Evolutionary conservation across 2,113 vertebrate species (phyloP).

Genomic region (Orientallactaga bullata): DNA sequence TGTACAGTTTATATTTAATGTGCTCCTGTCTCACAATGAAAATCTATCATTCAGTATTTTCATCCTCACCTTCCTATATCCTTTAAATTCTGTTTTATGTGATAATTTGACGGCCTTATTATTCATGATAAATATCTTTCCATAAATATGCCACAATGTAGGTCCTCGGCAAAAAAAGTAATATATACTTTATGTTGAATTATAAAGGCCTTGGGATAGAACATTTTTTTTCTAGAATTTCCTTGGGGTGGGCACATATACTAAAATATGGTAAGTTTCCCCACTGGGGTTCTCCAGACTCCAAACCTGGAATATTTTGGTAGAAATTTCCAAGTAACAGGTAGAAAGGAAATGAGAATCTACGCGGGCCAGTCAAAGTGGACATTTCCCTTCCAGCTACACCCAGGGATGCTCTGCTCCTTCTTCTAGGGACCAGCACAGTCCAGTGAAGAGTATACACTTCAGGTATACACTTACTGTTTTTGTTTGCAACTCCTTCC

Average conservation of each 20-base stretch:
- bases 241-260: neutral
- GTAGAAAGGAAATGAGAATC: too few relatives aligned
- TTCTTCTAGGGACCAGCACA: neutral
- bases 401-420: neutral
- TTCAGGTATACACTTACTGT: neutral
- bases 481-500: neutral
- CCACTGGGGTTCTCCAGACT: neutral
- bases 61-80: too few relatives aligned
- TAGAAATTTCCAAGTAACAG: conserved; percentile 19
- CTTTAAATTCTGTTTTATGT: too few relatives aligned
- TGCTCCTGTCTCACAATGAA: neutral
- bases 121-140: too few relatives aligned
- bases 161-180: neutral
- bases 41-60: too few relatives aligned
- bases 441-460: neutral
- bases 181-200: neutral
- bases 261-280: neutral
- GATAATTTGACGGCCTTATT: too few relatives aligned
- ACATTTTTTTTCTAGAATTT: conserved; percentile 48
- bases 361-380: neutral
- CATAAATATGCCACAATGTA: neutral
- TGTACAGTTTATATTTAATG: neutral
- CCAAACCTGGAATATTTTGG: neutral
- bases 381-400: conserved; percentile 33
- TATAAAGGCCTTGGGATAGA: conserved; percentile 26